These are phyloP conservation scores for Octodonta nipae DNA, from an alignment of 2,888 invertebrate genomes.

Conservation along the genomic window DNA sequence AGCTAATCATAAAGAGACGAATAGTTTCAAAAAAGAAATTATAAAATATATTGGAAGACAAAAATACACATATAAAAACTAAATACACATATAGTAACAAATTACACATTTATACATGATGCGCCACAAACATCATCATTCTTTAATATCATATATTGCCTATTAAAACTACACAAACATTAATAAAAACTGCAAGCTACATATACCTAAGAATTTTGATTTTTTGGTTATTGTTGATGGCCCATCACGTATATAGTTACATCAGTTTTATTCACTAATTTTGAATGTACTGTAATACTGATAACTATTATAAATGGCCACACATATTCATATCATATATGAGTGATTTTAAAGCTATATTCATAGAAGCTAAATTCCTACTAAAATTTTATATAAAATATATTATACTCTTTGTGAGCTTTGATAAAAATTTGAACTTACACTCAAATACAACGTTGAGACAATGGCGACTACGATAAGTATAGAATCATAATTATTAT, in stretches of 20 bases:
- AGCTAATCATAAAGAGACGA: conserved; percentile 5
- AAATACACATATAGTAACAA: conserved; percentile 16
- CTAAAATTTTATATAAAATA: conserved; percentile 24
- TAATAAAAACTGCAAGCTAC: too few species aligned
- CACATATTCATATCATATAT: conserved; percentile 6
- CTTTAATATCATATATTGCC: too few species aligned
- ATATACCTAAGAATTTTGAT: too few species aligned
- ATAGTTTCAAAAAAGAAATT: conserved; percentile 6
- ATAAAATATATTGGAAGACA: conserved; percentile 21
- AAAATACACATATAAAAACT: conserved; percentile 16
- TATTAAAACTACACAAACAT: too few species aligned
- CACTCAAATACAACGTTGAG: too few species aligned
- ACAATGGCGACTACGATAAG: too few species aligned
- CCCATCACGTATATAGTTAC: too few species aligned
- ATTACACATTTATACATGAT: neutral
- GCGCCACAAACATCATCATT: too few species aligned
- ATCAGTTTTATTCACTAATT: too few species aligned
- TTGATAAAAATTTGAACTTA: conserved; percentile 17
- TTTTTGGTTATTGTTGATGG: too few species aligned
- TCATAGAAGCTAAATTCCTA: conserved; percentile 17
- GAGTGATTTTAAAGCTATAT: conserved; percentile 11
- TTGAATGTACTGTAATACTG: conserved; percentile 14
- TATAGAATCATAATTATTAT: too few species aligned
- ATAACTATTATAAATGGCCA: conserved; percentile 13
- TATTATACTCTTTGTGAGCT: conserved; percentile 23